Conservation (phyloP, 1,140 invertebrate genomes). For the Nylanderia fulva region DNA sequence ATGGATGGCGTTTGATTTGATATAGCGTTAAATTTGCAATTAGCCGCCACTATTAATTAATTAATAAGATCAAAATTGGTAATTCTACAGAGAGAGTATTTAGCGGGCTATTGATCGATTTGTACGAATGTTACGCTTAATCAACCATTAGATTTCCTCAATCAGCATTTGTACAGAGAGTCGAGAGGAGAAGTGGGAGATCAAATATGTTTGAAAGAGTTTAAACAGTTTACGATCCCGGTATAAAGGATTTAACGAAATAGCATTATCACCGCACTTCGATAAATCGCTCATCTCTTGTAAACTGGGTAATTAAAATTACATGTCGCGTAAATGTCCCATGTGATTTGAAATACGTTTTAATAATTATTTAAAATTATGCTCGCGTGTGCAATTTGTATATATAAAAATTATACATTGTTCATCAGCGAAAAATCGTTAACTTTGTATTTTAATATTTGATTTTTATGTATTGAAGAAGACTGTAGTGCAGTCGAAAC, state of each 20-base stretch:
- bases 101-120: constrained; percentile 26
- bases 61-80: constrained; percentile 59
- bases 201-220: constrained; percentile 38
- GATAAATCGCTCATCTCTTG: background rate
- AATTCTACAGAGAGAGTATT: constrained; percentile 28
- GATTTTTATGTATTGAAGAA: no score
- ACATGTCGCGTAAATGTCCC: background rate
- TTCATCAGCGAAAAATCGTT: no score
- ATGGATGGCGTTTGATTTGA: constrained; percentile 5
- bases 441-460: no score
- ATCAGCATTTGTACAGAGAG: constrained; percentile 8
- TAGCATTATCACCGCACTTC: background rate
- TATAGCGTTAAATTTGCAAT: constrained; percentile 36
- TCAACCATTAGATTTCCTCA: constrained; percentile 19
- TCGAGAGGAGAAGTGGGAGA: no score
- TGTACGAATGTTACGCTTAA: constrained; percentile 34
- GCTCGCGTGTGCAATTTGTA: background rate
- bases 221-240: constrained; percentile 25
- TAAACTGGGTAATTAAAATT: constrained; percentile 1
- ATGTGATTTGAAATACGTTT: background rate
- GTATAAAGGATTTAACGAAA: constrained; percentile 25
- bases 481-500: no score
- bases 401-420: no score
- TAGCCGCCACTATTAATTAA: constrained; percentile 43
- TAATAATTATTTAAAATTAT: background rate